phyloP scores from a whole-genome alignment of 2,888 invertebrate species.

The Lymantria dispar region DNA sequence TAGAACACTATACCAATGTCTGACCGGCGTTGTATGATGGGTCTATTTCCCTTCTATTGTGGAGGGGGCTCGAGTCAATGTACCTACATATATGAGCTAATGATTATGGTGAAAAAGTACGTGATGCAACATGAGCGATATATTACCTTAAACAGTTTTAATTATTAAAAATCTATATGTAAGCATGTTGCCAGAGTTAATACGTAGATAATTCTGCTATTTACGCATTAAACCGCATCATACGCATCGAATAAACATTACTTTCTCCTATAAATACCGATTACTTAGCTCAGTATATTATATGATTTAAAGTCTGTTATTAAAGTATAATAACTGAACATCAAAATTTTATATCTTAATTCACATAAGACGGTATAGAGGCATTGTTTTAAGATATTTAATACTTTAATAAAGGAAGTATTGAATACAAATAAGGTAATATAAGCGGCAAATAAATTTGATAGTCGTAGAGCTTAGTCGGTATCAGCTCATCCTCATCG shows the following conservation, averaged over 20 bases:
- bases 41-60: too few species aligned
- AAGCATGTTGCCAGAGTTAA: too few species aligned
- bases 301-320: slow-evolving; percentile 32
- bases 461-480: slow-evolving; percentile 53
- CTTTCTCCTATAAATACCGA: slow-evolving; percentile 50
- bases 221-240: too few species aligned
- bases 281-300: slow-evolving; percentile 33
- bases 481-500: slow-evolving; percentile 62
- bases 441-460: slow-evolving; percentile 58
- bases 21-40: too few species aligned
- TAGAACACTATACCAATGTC: too few species aligned
- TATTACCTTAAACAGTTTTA: too few species aligned
- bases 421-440: slow-evolving; percentile 68
- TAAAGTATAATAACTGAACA: slow-evolving; percentile 23
- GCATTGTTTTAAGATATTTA: slow-evolving; percentile 33
- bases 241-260: slow-evolving; percentile 17
- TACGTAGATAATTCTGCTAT: too few species aligned
- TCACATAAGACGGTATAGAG: slow-evolving; percentile 9
- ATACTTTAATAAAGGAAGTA: slow-evolving; percentile 52
- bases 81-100: too few species aligned
- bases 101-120: too few species aligned
- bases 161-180: too few species aligned
- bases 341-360: slow-evolving; percentile 24
- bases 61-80: too few species aligned
- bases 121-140: too few species aligned